A percentile compares a stretch with the other conserved stretches of the same genome.
Evolutionary conservation across 30 jellyfish, hydroid and myxozoan species (phyloP).

Genomic region (Rhopilema esculentum): DNA sequence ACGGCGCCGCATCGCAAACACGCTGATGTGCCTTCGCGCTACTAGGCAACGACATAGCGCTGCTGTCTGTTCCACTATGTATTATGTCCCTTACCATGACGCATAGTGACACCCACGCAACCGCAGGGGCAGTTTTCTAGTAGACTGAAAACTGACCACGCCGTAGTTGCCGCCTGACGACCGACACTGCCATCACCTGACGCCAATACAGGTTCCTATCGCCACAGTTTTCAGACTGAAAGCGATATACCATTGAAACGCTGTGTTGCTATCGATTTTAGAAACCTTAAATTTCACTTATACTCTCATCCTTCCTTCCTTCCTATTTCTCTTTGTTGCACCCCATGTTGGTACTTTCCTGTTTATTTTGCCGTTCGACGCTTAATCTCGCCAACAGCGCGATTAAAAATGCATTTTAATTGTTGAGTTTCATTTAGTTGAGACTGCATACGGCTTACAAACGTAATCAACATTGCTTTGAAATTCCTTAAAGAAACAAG

Average conservation of each 20-base stretch:
- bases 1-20: too few relatives aligned
- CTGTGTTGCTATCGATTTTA: not conserved
- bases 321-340: constrained; percentile 10
- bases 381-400: constrained; percentile 42
- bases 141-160: too few relatives aligned
- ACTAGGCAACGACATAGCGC: too few relatives aligned
- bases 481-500: constrained; percentile 32
- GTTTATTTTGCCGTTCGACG: constrained; percentile 17
- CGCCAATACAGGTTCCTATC: not conserved
- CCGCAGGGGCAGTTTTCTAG: too few relatives aligned
- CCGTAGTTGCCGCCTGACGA: too few relatives aligned
- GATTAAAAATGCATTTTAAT: constrained; percentile 36
- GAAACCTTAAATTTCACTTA: not conserved
- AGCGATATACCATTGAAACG: not conserved
- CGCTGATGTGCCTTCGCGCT: too few relatives aligned
- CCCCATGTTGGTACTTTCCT: constrained; percentile 2
- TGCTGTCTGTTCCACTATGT: too few relatives aligned
- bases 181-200: too few relatives aligned
- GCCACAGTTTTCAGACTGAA: not conserved
- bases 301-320: not conserved
- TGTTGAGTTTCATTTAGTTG: constrained; percentile 3
- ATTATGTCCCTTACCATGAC: too few relatives aligned
- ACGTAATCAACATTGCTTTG: constrained; percentile 54
- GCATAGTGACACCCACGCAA: too few relatives aligned
- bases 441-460: constrained; percentile 35